Percentiles rank a stretch among this genome's conserved stretches.
These are phyloP conservation scores for Nasua narica DNA, from an alignment of 2,797 vertebrate genomes.

Conservation along the genomic window DNA sequence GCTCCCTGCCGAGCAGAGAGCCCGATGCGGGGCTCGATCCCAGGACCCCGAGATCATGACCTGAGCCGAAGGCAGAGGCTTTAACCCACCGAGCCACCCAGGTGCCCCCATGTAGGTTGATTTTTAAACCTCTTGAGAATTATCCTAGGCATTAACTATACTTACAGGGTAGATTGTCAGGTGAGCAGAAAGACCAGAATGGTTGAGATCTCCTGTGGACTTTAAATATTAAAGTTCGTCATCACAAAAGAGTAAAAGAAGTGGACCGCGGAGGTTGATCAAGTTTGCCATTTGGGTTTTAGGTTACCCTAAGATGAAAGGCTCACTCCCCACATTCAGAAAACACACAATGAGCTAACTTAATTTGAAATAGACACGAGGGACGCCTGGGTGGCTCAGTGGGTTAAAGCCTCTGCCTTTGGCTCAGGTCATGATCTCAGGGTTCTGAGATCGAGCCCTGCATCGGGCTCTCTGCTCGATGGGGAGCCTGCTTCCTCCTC, in stretches of 20 bases:
- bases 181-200: neutral
- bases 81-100: no score
- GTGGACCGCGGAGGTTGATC: conserved; percentile 36
- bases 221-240: conserved; percentile 66
- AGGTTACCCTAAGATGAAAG: conserved; percentile 46
- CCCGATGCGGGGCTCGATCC: no score
- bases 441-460: no score
- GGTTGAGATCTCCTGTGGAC: neutral
- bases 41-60: no score
- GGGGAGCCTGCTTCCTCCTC: no score
- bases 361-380: conserved; percentile 14
- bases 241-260: conserved; percentile 26
- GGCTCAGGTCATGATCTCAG: no score
- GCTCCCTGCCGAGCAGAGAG: no score
- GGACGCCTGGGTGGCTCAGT: no score
- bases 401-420: no score
- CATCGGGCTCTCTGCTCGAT: no score
- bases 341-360: neutral
- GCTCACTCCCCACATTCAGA: neutral
- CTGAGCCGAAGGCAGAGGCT: no score
- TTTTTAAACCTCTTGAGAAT: conserved; percentile 29
- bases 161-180: neutral
- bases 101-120: neutral
- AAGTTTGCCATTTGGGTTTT: conserved; percentile 18
- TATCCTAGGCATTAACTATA: neutral